Evolutionary conservation across 2,888 invertebrate species (phyloP).

Genomic region (Caenorhabditis sinica): DNA sequence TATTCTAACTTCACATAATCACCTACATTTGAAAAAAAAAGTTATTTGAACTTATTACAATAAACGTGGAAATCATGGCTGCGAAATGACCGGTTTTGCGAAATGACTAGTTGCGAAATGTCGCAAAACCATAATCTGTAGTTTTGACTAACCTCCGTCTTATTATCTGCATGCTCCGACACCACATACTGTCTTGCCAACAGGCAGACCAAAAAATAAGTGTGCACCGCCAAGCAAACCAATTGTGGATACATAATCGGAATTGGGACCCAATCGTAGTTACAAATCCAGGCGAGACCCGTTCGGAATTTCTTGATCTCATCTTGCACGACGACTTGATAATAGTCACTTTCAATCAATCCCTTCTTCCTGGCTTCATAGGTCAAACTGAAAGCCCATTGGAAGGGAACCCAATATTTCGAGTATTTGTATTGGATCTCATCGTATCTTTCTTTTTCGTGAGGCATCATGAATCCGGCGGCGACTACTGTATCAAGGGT

Average conservation of each 20-base stretch:
- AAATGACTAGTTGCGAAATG: too few species aligned
- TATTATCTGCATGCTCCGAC: slow-evolving; percentile 74
- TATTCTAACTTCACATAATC: too few species aligned
- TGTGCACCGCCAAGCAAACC: slow-evolving; percentile 80
- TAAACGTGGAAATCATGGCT: too few species aligned
- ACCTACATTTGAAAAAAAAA: too few species aligned
- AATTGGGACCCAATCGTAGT: slow-evolving; percentile 78
- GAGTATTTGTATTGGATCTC: slow-evolving; percentile 77
- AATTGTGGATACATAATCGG: slow-evolving; percentile 78
- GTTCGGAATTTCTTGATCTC: slow-evolving; percentile 78
- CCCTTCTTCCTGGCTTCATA: slow-evolving; percentile 77
- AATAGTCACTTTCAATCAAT: slow-evolving; percentile 75
- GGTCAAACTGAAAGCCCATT: slow-evolving; percentile 75
- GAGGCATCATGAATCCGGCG: slow-evolving; percentile 77
- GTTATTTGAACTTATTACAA: too few species aligned
- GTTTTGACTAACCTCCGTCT: slow-evolving; percentile 70
- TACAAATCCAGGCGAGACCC: slow-evolving; percentile 78
- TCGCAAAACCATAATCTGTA: background rate
- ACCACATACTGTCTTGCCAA: slow-evolving; percentile 80
- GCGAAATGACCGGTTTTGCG: too few species aligned
- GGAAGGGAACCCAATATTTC: slow-evolving; percentile 78
- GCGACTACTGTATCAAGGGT: slow-evolving; percentile 78
- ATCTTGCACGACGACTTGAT: slow-evolving; percentile 75
- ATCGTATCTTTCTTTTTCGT: slow-evolving; percentile 76
- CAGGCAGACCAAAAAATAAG: slow-evolving; percentile 81